Percentiles rank a stretch among this genome's conserved stretches.
These are phyloP conservation scores for Plectrocnemia conspersa DNA, from an alignment of 1,140 invertebrate genomes.

Conservation along the genomic window DNA sequence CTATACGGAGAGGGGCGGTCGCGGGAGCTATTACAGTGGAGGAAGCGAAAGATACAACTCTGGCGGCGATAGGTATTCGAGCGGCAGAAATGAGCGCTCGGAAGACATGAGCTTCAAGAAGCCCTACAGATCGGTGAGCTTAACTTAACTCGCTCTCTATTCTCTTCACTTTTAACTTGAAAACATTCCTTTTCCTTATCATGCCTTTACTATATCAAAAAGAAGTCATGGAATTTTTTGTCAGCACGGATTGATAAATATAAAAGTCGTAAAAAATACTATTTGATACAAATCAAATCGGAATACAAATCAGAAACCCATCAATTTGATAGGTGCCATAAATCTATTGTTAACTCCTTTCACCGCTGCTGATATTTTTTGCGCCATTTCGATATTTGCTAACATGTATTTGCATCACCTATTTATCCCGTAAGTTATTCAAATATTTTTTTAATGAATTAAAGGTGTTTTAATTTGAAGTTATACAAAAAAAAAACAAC, in stretches of 20 bases:
- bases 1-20: slow-evolving; percentile 43
- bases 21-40: slow-evolving; percentile 41
- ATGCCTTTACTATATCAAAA: not conserved
- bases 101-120: slow-evolving; percentile 48
- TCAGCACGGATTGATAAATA: slow-evolving; percentile 8
- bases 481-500: too few relatives aligned
- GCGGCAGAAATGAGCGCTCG: slow-evolving; percentile 43
- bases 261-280: too few relatives aligned
- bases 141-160: not conserved
- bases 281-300: too few relatives aligned
- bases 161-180: not conserved
- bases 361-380: not conserved
- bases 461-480: too few relatives aligned
- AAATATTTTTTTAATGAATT: too few relatives aligned
- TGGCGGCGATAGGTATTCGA: slow-evolving; percentile 43
- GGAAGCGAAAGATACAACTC: slow-evolving; percentile 45
- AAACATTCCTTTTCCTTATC: slow-evolving; percentile 1
- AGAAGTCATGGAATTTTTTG: slow-evolving; percentile 12
- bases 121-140: slow-evolving; percentile 47
- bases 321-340: too few relatives aligned
- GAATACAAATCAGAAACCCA: too few relatives aligned
- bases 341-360: not conserved
- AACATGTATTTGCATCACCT: too few relatives aligned
- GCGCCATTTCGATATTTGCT: not conserved
- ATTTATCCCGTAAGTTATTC: too few relatives aligned